phyloP scores from a whole-genome alignment of 2,888 invertebrate species.

The Brachypalpus laphriformis region DNA sequence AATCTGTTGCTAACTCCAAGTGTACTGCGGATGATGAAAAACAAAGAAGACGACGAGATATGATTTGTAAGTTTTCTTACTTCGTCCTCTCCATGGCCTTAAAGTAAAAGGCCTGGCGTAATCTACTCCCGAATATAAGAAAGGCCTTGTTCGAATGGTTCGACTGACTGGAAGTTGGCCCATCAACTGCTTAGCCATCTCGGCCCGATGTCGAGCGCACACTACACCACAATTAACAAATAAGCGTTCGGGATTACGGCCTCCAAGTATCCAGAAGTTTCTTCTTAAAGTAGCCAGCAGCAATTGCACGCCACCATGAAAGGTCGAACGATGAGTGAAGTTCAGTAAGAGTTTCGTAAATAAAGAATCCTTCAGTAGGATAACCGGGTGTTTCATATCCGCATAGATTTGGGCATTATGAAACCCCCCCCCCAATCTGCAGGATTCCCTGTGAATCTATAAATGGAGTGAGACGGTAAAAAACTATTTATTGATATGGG shows the following conservation, averaged over 20 bases:
- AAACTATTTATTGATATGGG: not conserved
- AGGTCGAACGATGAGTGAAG: slow-evolving; percentile 40
- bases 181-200: slow-evolving; percentile 30
- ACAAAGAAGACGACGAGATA: slow-evolving; percentile 39
- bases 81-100: slow-evolving; percentile 33
- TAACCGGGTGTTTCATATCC: slow-evolving; percentile 54
- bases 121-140: slow-evolving; percentile 37
- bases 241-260: slow-evolving; percentile 27
- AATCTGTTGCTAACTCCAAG: slow-evolving; percentile 38
- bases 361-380: slow-evolving; percentile 41
- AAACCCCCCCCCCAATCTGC: slow-evolving; percentile 63
- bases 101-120: slow-evolving; percentile 15
- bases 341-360: slow-evolving; percentile 47
- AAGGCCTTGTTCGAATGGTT: slow-evolving; percentile 34
- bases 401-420: slow-evolving; percentile 39
- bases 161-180: slow-evolving; percentile 41
- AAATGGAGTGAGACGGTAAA: slow-evolving; percentile 56
- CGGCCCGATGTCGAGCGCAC: slow-evolving; percentile 30
- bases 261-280: slow-evolving; percentile 52
- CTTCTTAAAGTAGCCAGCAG: slow-evolving; percentile 50
- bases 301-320: slow-evolving; percentile 53
- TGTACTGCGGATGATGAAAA: slow-evolving; percentile 49
- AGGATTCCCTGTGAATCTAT: slow-evolving; percentile 44
- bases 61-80: slow-evolving; percentile 24
- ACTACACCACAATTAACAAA: slow-evolving; percentile 34